Base-by-base conservation (phyloP, 2,888 invertebrate genomes). In the Podotricha telesiphe region DNA sequence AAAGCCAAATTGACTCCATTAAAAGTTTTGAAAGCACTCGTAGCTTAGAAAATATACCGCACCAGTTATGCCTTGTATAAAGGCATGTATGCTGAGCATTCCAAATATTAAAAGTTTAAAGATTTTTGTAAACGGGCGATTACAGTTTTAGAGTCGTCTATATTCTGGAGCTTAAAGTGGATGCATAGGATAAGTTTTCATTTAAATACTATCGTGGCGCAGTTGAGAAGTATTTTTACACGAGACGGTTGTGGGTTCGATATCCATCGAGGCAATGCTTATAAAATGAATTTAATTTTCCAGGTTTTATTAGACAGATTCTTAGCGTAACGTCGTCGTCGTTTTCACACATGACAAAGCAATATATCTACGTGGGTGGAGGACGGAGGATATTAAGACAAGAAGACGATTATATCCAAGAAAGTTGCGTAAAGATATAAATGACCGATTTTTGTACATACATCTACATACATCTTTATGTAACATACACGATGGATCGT, bases 1-100 rank as follows among this genome's bases (percentile, higher is more conserved):
- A 87, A 83, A 80, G 85, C 88, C 86, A 90, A 91, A 92, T 91
- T 91, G 91, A 89, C 88, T 91, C 91, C 92, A 92, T 92, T 92
- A 92, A 91, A 92, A 91, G 87, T 92, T 91, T 85, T 87, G 88
- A 89, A 91, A 91, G 91, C 89, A 85, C 86, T 87, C 88, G 84
- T 85, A 87, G 90, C 88, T 91, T 88, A 90, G 88, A 90, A 90
- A 91, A 92, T 91, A 91, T 89, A 89, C 85, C 81, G 86, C 80
- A 84, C 82, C 88, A 90, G 90, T 90, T 89, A 87, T 87, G 85
- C 87, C 80, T 81, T 86, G 83, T 87, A 88, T 86, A 87, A 86
- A 86, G 86, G 86, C 85, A 84, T 83, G 85, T 80, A 83, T 82
- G 82, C 80, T 79, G 82, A 82, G 82, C 83, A 85, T 86, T 45